Base-by-base conservation (phyloP, 2,797 vertebrate species). In the Choloepus didactylus region DNA sequence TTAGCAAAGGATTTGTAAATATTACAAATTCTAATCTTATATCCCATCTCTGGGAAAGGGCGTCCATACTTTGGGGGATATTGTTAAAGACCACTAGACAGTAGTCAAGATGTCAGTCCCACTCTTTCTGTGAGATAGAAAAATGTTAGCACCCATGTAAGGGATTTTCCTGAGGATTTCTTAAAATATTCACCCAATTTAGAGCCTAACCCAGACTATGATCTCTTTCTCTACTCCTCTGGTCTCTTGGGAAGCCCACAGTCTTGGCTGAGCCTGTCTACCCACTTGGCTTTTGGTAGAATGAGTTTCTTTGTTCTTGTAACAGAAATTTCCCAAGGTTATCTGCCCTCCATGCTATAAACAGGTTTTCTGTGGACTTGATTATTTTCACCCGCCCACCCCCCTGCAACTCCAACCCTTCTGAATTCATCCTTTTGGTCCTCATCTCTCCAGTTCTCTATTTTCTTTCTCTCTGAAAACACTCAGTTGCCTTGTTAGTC, bases 371-470 rank as follows among this genome's bases (percentile, higher is more conserved):
- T 73, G 77, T 70, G 3, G 5, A 73, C 59, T 64, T 94, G 82
- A 79, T 85, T 44, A 66, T n/a, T 87, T 89, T 66, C 35, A 35
- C 35, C 35, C 35, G 35, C 9, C 41, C 25, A 94, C 31, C 23
- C 14, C 46, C 41, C 18, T 85, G 4, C 21, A 87, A 51, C 9
- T 54, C 19, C 21, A 90, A 1, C 62, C 38, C n/a, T 91, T 89
- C 67, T 70, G 29, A 75, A 90, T 51, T 66, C 62, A 83, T 89
- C 86, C 49, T 67, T 27, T 83, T 93, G 93, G 80, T 35, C 27
- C 18, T 51, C 94, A 93, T 93, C 69, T 76, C 46, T 95, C 44
- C 6, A 82, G 72, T 46, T 94, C 35, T 73, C 27, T 67, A 25
- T 51, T 85, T 80, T 88, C 41, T 56, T 62, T 89, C 19, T 94